These are phyloP conservation scores for Enteromius argenteus DNA, from an alignment of 2,797 vertebrate species.

Conservation along the genomic window DNA sequence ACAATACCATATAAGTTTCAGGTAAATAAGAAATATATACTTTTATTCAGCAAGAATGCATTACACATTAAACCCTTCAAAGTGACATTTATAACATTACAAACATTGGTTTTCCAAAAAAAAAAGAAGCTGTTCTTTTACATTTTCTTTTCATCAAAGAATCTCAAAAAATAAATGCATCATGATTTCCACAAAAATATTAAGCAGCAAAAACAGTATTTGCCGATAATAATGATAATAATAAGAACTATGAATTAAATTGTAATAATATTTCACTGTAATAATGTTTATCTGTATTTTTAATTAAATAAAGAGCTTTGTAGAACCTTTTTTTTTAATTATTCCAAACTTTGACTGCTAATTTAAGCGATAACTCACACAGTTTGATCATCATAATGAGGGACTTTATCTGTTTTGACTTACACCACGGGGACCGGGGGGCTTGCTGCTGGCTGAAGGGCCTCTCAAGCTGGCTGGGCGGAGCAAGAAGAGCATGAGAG, in stretches of 20 bases:
- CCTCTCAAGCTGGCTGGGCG: slow-evolving; percentile 90
- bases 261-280: background rate
- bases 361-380: background rate
- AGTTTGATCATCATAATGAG: slow-evolving; percentile 1
- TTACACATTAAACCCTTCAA: background rate
- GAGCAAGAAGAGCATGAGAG: slow-evolving; percentile 89
- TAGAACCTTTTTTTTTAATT: background rate
- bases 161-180: background rate
- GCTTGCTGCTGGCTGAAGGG: slow-evolving; percentile 81
- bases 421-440: slow-evolving; percentile 84
- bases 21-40: background rate
- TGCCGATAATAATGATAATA: background rate
- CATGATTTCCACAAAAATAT: background rate
- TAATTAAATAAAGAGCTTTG: background rate
- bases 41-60: background rate
- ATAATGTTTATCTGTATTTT: background rate
- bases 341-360: background rate
- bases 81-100: background rate
- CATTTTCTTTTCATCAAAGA: background rate
- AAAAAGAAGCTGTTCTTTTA: background rate
- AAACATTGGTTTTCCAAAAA: background rate
- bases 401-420: slow-evolving; percentile 69
- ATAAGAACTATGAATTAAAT: background rate
- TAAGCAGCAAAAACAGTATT: background rate
- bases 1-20: background rate